Evolutionary conservation across 2,797 vertebrate genomes (phyloP).

Genomic region (Enteromius viviparus): DNA sequence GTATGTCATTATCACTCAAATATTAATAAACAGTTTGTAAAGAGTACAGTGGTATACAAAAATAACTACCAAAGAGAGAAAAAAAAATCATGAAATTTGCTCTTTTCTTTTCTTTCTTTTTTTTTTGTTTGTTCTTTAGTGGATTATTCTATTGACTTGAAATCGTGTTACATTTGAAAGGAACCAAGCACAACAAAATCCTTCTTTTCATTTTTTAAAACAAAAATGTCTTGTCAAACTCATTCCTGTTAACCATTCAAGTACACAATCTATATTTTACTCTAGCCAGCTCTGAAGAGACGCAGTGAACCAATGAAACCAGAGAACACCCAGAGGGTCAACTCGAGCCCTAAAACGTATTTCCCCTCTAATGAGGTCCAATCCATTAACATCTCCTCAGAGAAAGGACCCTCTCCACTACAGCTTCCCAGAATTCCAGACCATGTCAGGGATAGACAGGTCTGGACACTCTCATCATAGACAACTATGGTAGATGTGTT

Average conservation of each 20-base stretch:
- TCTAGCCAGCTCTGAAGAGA: conserved; percentile 79
- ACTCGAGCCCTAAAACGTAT: conserved; percentile 68
- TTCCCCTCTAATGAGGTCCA: conserved; percentile 47
- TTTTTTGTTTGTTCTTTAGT: neutral
- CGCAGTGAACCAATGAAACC: conserved; percentile 73
- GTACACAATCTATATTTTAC: conserved; percentile 6
- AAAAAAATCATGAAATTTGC: too few relatives aligned
- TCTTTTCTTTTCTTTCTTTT: too few relatives aligned
- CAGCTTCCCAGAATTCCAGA: conserved; percentile 63
- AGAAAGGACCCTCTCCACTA: conserved; percentile 49
- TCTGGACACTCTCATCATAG: conserved; percentile 43
- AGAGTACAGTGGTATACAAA: neutral
- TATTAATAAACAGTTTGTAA: neutral
- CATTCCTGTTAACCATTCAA: conserved; percentile 37
- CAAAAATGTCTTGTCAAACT: neutral
- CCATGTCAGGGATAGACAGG: conserved; percentile 70
- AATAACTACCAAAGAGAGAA: neutral
- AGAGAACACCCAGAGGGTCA: conserved; percentile 70
- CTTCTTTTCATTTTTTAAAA: neutral
- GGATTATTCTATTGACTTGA: neutral
- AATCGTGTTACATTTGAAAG: neutral
- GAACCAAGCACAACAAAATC: neutral
- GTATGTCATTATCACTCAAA: neutral
- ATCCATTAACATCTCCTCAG: neutral
- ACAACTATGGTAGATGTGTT: neutral